Conservation (phyloP, 2,888 invertebrate species). For the Synergus umbraculus region DNA sequence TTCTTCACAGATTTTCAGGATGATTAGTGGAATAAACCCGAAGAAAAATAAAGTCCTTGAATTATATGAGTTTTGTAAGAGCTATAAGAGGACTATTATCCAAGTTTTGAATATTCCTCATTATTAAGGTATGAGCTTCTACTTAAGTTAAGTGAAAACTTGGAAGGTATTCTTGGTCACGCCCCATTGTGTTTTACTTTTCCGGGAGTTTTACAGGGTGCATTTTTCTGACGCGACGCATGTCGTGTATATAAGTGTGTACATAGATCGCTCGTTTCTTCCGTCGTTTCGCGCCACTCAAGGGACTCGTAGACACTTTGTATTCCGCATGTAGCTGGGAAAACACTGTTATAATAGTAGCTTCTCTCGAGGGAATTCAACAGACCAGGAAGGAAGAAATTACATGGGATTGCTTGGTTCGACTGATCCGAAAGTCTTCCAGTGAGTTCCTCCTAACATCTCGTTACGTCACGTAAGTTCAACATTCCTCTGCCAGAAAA, state of each 20-base stretch:
- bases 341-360: slow-evolving; percentile 73
- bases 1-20: neutral
- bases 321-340: slow-evolving; percentile 69
- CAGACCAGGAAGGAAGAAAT: slow-evolving; percentile 48
- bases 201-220: neutral
- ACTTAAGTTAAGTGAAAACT: neutral
- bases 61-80: neutral
- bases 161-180: neutral
- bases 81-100: neutral
- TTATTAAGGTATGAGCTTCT: neutral
- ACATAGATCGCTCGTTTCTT: slow-evolving; percentile 27
- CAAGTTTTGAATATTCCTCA: neutral
- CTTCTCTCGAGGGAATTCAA: slow-evolving; percentile 61
- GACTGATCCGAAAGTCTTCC: slow-evolving; percentile 42
- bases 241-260: neutral
- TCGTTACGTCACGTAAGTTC: slow-evolving; percentile 51
- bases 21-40: neutral
- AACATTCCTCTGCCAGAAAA: slow-evolving; percentile 45
- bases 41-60: neutral
- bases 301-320: slow-evolving; percentile 67
- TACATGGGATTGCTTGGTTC: slow-evolving; percentile 51
- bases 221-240: neutral
- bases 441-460: slow-evolving; percentile 34
- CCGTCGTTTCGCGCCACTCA: slow-evolving; percentile 45
- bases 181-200: neutral